These are phyloP conservation scores for Forbesichthys papilliferus DNA, from an alignment of 2,113 vertebrate genomes.

Conservation along the genomic window DNA sequence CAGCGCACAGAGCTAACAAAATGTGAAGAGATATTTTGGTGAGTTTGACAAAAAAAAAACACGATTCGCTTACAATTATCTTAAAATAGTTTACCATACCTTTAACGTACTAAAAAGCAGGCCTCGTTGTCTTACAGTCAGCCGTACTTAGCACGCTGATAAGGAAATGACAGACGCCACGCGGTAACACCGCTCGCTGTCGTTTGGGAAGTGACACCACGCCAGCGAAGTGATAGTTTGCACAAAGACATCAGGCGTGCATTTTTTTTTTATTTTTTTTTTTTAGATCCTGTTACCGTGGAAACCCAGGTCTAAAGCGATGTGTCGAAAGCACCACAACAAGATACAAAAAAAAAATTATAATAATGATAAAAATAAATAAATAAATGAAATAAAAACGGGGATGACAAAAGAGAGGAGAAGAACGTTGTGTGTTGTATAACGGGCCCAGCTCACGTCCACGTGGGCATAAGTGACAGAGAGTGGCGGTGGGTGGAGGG, in stretches of 20 bases:
- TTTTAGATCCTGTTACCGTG: constrained; percentile 64
- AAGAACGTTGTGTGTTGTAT: constrained; percentile 16
- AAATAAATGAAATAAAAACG: constrained; percentile 20
- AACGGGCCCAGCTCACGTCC: constrained; percentile 38
- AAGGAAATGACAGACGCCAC: constrained; percentile 49
- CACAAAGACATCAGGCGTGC: constrained; percentile 47
- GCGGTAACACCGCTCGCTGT: constrained; percentile 11
- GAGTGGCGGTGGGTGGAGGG: not conserved
- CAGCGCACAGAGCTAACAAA: too few relatives aligned
- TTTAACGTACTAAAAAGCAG: constrained; percentile 24
- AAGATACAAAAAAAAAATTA: not conserved
- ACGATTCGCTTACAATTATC: not conserved
- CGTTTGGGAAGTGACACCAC: constrained; percentile 12
- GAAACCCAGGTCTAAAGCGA: constrained; percentile 58
- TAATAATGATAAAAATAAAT: too few relatives aligned
- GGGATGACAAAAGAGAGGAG: not conserved
- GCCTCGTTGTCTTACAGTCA: constrained; percentile 21
- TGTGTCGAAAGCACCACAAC: constrained; percentile 57
- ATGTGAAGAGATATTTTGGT: too few relatives aligned
- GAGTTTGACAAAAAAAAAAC: not conserved
- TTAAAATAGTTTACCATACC: too few relatives aligned
- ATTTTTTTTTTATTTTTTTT: constrained; percentile 32
- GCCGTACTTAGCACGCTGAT: constrained; percentile 4
- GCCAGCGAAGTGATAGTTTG: constrained; percentile 40
- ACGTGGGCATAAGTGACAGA: constrained; percentile 30